Evolutionary conservation across 2,797 vertebrate species (phyloP).

Genomic region (Eurystomus glaucurus): DNA sequence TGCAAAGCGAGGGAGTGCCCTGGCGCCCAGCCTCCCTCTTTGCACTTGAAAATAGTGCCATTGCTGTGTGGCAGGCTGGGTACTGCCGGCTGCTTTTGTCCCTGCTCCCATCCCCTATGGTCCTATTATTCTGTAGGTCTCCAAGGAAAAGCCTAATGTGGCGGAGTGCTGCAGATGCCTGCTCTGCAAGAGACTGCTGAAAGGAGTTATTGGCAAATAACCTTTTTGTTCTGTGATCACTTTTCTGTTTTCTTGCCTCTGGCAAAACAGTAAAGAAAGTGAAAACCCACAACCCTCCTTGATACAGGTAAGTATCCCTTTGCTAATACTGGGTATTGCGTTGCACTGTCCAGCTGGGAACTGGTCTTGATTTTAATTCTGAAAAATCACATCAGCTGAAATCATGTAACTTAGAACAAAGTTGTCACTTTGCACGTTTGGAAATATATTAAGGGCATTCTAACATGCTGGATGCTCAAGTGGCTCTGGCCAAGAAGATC

Average conservation of each 20-base stretch:
- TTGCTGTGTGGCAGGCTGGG: neutral
- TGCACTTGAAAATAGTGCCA: neutral
- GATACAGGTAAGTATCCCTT: neutral
- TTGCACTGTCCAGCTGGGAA: neutral
- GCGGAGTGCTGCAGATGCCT: neutral
- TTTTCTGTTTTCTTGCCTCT: neutral
- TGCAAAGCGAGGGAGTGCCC: neutral
- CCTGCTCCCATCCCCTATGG: neutral
- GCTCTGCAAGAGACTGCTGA: neutral
- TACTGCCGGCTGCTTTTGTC: neutral
- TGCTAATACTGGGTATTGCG: neutral
- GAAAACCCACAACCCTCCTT: neutral
- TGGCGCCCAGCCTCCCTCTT: neutral
- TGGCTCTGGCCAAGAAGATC: neutral
- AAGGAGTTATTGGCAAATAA: neutral
- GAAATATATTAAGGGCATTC: neutral
- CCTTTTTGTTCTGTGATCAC: neutral
- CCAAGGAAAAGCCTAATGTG: neutral
- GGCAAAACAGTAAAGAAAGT: neutral
- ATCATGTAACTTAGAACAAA: neutral
- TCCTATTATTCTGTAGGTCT: neutral
- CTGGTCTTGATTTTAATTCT: neutral
- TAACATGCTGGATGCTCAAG: neutral
- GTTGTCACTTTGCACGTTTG: neutral
- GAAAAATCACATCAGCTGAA: neutral